Evolutionary conservation across 2,113 vertebrate species (phyloP).

Genomic region (Dolichallabes microphthalmus): DNA sequence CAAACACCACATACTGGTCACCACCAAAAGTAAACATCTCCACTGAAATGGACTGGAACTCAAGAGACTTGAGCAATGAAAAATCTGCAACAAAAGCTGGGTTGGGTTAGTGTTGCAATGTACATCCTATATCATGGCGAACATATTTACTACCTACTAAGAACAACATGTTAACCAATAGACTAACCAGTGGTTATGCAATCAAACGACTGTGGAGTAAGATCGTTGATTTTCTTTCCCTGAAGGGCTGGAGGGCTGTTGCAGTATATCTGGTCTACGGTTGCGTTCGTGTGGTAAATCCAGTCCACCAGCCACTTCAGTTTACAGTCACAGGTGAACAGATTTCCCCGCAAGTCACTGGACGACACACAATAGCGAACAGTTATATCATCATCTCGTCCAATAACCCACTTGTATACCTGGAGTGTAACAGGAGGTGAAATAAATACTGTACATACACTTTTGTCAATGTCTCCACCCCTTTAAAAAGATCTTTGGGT

Average conservation of each 20-base stretch:
- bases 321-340: slow-evolving; percentile 94
- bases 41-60: slow-evolving; percentile 94
- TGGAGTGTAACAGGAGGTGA: background rate
- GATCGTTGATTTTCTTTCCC: slow-evolving; percentile 88
- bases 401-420: background rate
- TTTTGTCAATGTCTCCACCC: slow-evolving; percentile 95
- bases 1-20: slow-evolving; percentile 92
- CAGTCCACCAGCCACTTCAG: slow-evolving; percentile 98
- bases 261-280: slow-evolving; percentile 91
- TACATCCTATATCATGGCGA: background rate
- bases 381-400: background rate
- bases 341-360: slow-evolving; percentile 94
- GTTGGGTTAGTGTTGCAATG: background rate
- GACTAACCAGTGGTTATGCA: slow-evolving; percentile 91
- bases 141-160: background rate
- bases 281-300: slow-evolving; percentile 92
- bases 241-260: slow-evolving; percentile 85
- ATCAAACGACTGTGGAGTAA: slow-evolving; percentile 88
- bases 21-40: slow-evolving; percentile 88
- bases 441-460: slow-evolving; percentile 80
- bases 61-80: slow-evolving; percentile 88
- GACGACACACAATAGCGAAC: background rate
- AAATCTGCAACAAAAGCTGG: slow-evolving; percentile 78
- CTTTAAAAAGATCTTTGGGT: slow-evolving; percentile 97
- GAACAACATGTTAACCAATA: background rate